Percentiles rank a stretch among this genome's conserved stretches.
Conservation (phyloP, 2,888 invertebrate species). For the Thereva nobilitata region DNA sequence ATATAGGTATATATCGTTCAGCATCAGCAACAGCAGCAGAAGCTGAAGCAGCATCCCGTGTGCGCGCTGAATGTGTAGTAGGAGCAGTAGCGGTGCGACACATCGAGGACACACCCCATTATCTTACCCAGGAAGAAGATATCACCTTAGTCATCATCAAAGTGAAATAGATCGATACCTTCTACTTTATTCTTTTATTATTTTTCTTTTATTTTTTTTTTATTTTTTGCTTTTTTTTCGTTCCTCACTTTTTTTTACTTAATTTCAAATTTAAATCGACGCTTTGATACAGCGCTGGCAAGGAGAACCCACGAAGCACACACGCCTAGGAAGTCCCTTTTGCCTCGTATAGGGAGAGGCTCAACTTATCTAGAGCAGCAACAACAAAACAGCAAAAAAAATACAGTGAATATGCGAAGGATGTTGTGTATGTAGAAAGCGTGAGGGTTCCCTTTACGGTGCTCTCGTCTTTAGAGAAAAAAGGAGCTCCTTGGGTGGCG, state of each 20-base stretch:
- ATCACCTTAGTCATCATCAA: conserved; percentile 17
- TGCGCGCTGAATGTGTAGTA: too few species aligned
- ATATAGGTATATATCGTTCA: too few species aligned
- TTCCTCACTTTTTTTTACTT: conserved; percentile 32
- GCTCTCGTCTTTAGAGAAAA: conserved; percentile 4
- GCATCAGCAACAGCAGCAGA: too few species aligned
- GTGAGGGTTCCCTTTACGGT: conserved; percentile 19
- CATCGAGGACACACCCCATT: too few species aligned
- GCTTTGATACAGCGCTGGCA: conserved; percentile 36
- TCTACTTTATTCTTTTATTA: conserved; percentile 12
- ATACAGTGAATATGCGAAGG: conserved; percentile 19
- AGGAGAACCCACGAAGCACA: conserved; percentile 1
- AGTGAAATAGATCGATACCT: conserved; percentile 31
- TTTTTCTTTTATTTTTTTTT: conserved; percentile 27
- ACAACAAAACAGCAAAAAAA: too few species aligned
- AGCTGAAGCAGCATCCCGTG: too few species aligned
- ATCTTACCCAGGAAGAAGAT: conserved; percentile 4
- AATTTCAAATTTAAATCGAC: conserved; percentile 42
- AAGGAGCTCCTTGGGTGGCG: conserved; percentile 13
- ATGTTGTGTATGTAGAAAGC: conserved; percentile 12
- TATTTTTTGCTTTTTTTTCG: conserved; percentile 17
- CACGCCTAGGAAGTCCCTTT: conserved; percentile 23
- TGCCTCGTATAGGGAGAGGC: conserved; percentile 25
- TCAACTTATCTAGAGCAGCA: conserved; percentile 11
- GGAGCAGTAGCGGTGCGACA: too few species aligned